Conservation (phyloP, 2,797 vertebrate species). For the Xerus rutilus region DNA sequence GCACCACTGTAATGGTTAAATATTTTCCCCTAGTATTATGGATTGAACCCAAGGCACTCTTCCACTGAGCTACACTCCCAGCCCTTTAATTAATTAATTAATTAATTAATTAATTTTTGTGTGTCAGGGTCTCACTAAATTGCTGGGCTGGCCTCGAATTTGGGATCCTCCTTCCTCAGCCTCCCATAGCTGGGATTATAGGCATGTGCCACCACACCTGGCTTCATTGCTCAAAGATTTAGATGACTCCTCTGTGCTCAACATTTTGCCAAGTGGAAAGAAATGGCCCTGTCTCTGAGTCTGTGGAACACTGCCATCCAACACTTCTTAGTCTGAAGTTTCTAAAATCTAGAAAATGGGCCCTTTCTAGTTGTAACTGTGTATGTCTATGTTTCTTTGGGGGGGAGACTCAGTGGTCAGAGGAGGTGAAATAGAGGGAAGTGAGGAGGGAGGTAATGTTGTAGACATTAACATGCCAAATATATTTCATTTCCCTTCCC, state of each 20-base stretch:
- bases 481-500: slow-evolving; percentile 45
- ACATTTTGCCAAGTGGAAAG: slow-evolving; percentile 53
- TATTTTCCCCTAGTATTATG: no score
- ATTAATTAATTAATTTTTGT: no score
- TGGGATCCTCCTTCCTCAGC: no score
- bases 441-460: neutral
- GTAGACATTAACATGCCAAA: slow-evolving; percentile 13
- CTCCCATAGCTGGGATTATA: no score
- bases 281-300: neutral
- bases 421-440: neutral
- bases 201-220: no score
- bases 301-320: neutral
- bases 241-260: neutral
- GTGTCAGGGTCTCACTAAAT: no score
- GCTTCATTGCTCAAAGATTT: neutral
- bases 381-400: neutral
- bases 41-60: no score
- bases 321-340: neutral
- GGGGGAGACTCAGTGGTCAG: neutral
- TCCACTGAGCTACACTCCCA: no score
- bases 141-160: no score
- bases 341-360: slow-evolving; percentile 48
- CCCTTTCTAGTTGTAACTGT: neutral
- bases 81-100: no score
- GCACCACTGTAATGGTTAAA: no score